Evolutionary conservation across 2,113 vertebrate species (phyloP), one percentile per base, ranked within the genome.

Genomic region (Neomonachus schauinslandi): DNA sequence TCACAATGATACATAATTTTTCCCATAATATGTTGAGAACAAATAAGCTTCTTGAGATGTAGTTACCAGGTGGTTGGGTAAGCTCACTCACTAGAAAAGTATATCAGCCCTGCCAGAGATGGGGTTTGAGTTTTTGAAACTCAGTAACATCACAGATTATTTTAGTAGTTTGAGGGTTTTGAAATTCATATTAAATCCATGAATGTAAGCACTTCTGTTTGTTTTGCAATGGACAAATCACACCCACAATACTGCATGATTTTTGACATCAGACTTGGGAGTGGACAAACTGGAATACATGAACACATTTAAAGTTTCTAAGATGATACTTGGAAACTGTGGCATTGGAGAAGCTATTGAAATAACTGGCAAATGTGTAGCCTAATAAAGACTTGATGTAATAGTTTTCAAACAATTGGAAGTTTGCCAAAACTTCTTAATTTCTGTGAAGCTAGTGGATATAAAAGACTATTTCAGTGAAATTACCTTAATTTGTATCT

Each of bases 351-450:
- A 33, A 81, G 51, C 67, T 92, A 92, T 4, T 55, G 22, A 90
- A 89, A 67, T 94, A 80, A 84, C 11, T 95, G 59, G 46, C 49
- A 49, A 83, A 49, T 92, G 22, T 89, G 86, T 89, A 65, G 71
- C 33, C 39, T 90, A 77, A 59, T 46, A 67, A 77, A 61, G 61
- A 63, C 21, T 69, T 63, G 42, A 33, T 55, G 36, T 36, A 71
- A 82, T 15, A n/a, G 3, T 79, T 92, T 90, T 95, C 84, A 94
- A 83, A 91, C 12, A 97, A 91, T 65, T 96, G 87, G 65, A 81
- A 19, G 49, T 84, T 80, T 69, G 33, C 53, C 76, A 89, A 82
- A 24, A 74, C 12, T 87, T 97, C 18, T 67, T 46, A 77, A 61
- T 92, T 93, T 95, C 18, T 94, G 31, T 33, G 4, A 69, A 80